phyloP scores from a whole-genome alignment of 2,888 invertebrate species.

The Cryptocephalus moraei region DNA sequence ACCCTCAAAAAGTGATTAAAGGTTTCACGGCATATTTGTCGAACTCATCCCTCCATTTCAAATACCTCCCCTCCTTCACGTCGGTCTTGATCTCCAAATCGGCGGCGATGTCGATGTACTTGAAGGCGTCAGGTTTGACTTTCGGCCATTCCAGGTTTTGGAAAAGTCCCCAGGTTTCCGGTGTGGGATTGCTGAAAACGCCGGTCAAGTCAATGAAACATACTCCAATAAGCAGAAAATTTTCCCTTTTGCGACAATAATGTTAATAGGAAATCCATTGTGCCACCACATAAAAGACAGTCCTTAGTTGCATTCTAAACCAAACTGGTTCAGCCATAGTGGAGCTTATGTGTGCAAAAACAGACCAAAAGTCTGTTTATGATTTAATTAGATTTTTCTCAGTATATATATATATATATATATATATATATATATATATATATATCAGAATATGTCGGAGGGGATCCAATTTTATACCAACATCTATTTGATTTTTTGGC shows the following conservation, averaged over 20 bases:
- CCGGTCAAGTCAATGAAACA: background rate
- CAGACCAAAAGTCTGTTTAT: too few species aligned
- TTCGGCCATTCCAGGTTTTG: slow-evolving; percentile 20
- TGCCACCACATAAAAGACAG: too few species aligned
- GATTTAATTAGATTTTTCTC: too few species aligned
- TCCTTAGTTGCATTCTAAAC: too few species aligned
- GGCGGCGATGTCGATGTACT: slow-evolving; percentile 16
- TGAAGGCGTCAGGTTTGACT: slow-evolving; percentile 6
- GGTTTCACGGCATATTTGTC: slow-evolving; percentile 13
- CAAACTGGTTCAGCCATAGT: too few species aligned
- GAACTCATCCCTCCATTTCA: slow-evolving; percentile 15
- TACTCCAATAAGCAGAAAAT: background rate
- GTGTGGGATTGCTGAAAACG: slow-evolving; percentile 29
- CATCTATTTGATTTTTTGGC: too few species aligned
- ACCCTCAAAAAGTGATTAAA: slow-evolving; percentile 4
- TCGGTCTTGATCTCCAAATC: slow-evolving; percentile 14
- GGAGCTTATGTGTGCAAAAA: too few species aligned
- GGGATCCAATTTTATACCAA: too few species aligned
- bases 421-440: too few species aligned
- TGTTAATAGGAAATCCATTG: too few species aligned
- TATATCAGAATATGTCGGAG: too few species aligned
- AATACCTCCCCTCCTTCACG: slow-evolving; percentile 15
- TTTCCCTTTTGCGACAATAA: background rate
- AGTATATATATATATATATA: too few species aligned
- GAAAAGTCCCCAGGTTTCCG: slow-evolving; percentile 13